phyloP scores from a whole-genome alignment of 23 tunicate species.

The Halocynthia roretzi region DNA sequence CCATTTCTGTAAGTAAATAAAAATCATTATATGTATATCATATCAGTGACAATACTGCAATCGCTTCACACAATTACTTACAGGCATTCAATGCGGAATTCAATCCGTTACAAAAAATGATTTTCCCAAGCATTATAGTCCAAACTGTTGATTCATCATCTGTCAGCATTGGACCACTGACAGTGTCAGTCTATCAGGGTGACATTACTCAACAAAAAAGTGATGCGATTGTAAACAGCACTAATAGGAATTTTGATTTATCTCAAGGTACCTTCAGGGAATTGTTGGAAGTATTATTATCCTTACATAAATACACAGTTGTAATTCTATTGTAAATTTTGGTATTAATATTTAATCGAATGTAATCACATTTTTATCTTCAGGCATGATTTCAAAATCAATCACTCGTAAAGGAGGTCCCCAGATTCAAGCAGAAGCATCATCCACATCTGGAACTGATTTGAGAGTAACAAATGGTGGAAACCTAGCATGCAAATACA shows the following conservation, averaged over 20 bases:
- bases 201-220: constrained; percentile 15
- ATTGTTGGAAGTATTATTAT: too few species aligned
- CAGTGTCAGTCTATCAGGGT: constrained; percentile 4
- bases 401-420: constrained; percentile 29
- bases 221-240: constrained; percentile 26
- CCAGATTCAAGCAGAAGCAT: constrained; percentile 21
- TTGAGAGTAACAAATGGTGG: constrained; percentile 38
- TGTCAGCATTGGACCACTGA: not conserved
- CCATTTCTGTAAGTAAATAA: constrained; percentile 31
- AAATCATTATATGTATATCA: too few species aligned
- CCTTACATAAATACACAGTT: too few species aligned
- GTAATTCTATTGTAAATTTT: too few species aligned
- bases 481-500: constrained; percentile 24
- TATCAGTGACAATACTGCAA: too few species aligned
- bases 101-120: not conserved
- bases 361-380: too few species aligned
- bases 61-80: not conserved
- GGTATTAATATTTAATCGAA: too few species aligned
- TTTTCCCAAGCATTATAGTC: not conserved
- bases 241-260: constrained; percentile 1
- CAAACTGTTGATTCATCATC: not conserved
- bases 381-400: constrained; percentile 14
- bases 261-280: constrained; percentile 5
- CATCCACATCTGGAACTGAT: constrained; percentile 1
- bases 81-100: constrained; percentile 30